phyloP scores from a whole-genome alignment of 2,113 vertebrate species.

The Aleadryas rufinucha region DNA sequence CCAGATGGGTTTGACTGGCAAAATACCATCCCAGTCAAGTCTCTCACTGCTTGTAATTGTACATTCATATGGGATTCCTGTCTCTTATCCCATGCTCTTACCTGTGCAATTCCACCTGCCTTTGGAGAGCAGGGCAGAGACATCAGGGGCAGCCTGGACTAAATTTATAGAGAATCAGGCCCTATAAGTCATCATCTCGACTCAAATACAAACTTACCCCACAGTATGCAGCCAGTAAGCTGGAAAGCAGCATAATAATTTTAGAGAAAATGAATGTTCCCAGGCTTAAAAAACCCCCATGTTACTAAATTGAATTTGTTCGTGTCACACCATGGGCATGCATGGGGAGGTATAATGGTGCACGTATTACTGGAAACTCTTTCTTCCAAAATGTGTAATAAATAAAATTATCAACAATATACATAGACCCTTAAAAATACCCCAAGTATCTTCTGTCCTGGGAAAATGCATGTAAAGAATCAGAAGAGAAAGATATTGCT shows the following conservation, averaged over 20 bases:
- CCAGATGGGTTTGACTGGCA: background rate
- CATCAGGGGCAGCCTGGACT: background rate
- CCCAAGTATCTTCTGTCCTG: background rate
- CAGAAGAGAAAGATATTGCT: background rate
- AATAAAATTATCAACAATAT: background rate
- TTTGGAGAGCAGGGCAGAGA: background rate
- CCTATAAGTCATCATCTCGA: background rate
- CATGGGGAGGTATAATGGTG: background rate
- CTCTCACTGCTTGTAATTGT: background rate
- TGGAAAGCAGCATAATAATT: background rate
- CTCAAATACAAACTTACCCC: background rate
- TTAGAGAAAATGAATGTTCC: background rate
- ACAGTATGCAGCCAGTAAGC: background rate
- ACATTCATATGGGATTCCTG: rapidly evolving
- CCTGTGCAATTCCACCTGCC: background rate
- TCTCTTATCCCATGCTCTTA: background rate
- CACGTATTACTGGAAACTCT: background rate
- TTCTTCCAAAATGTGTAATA: background rate
- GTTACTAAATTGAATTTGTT: background rate
- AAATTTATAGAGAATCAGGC: background rate
- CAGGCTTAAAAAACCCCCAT: background rate
- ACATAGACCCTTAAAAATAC: background rate
- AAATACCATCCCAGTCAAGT: background rate
- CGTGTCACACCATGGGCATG: background rate
- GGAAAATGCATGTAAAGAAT: background rate